A percentile compares a stretch with the other conserved stretches of the same genome.
Evolutionary conservation across 2,113 vertebrate genomes (phyloP).

Genomic region (Brachionichthys hirsutus): DNA sequence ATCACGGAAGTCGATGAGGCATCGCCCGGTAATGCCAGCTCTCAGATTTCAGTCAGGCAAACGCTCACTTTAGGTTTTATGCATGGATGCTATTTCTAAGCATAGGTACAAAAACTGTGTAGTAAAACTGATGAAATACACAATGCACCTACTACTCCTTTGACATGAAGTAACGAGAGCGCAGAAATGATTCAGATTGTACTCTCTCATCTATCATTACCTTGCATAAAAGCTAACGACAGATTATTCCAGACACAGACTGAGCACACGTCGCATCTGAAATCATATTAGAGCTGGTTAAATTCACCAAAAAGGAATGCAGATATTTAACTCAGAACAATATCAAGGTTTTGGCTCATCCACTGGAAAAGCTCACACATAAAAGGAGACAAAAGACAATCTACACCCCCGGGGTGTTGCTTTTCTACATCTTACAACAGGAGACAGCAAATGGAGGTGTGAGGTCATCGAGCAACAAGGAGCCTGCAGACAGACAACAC

Average conservation of each 20-base stretch:
- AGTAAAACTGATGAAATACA: neutral
- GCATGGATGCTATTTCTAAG: neutral
- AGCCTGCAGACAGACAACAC: slow-evolving; percentile 40
- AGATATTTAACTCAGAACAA: neutral
- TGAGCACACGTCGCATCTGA: neutral
- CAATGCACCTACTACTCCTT: neutral
- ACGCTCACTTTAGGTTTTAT: neutral
- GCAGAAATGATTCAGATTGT: neutral
- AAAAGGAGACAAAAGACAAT: neutral
- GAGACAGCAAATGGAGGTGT: slow-evolving; percentile 33
- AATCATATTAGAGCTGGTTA: neutral
- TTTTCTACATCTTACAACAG: slow-evolving; percentile 26
- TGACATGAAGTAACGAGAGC: no score
- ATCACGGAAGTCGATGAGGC: neutral
- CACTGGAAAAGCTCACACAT: neutral
- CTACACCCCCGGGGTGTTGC: slow-evolving; percentile 3
- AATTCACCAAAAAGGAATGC: neutral
- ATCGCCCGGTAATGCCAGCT: slow-evolving; percentile 6
- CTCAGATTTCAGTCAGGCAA: slow-evolving; percentile 5
- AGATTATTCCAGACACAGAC: neutral
- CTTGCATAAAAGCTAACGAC: neutral
- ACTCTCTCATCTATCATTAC: neutral
- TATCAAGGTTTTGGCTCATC: neutral
- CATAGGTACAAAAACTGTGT: neutral
- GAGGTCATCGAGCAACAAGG: slow-evolving; percentile 43